Percentiles rank a stretch among this genome's conserved stretches.
These are phyloP conservation scores for Eunapius fragilis DNA, from an alignment of 37 sponge, comb jelly and placozoan genomes.

Conservation along the genomic window DNA sequence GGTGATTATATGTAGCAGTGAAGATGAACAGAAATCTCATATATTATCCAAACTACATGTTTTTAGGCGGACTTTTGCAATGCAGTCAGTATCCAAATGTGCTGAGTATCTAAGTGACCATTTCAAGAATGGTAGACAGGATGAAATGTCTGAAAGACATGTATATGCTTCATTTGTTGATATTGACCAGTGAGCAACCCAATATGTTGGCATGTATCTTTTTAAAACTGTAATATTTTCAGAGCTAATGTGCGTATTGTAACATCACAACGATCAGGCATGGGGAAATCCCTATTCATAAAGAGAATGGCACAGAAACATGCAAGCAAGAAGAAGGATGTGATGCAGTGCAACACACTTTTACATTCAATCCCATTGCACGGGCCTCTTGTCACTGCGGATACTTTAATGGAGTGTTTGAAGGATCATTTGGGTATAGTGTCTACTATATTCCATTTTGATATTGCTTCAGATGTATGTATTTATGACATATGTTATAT, in stretches of 20 bases:
- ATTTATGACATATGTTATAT: neutral
- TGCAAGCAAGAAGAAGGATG: neutral
- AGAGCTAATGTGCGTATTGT: conserved; percentile 71
- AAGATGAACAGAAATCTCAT: conserved; percentile 51
- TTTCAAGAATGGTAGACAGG: neutral
- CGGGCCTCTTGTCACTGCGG: conserved; percentile 52
- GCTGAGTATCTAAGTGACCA: conserved; percentile 21
- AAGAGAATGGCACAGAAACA: conserved; percentile 41
- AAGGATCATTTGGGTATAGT: neutral
- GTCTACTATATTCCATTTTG: conserved; percentile 52
- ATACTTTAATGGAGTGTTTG: conserved; percentile 51
- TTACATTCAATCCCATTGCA: conserved; percentile 60
- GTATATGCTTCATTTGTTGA: neutral
- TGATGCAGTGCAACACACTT: neutral
- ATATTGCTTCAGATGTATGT: conserved; percentile 63
- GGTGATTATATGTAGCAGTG: conserved; percentile 51
- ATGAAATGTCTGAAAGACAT: neutral
- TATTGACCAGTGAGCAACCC: neutral
- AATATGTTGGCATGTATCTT: neutral
- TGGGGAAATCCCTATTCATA: conserved; percentile 80
- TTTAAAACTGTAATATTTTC: neutral
- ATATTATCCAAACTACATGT: conserved; percentile 40
- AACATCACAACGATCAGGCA: conserved; percentile 57
- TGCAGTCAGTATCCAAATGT: neutral
- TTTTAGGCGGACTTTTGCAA: neutral